A percentile compares a stretch with the other conserved stretches of the same genome.
Evolutionary conservation across 2,888 invertebrate genomes (phyloP).

Genomic region (Rapana venosa): DNA sequence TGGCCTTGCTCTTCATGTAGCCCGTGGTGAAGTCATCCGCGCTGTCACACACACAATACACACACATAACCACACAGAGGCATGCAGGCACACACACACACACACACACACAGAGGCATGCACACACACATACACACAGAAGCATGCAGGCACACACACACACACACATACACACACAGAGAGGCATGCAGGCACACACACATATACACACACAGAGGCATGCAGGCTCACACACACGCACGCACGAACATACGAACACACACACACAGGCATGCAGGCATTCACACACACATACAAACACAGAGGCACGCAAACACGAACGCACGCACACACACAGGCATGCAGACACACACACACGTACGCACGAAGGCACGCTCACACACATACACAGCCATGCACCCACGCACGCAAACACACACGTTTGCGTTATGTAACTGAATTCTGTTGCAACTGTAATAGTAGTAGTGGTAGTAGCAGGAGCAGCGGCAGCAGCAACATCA

Average conservation of each 20-base stretch:
- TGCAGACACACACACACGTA: neutral
- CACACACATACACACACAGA: neutral
- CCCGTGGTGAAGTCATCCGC: constrained; percentile 82
- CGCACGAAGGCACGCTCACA: neutral
- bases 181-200: too few relatives aligned
- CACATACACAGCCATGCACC: neutral
- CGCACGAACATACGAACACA: too few relatives aligned
- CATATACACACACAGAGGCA: too few relatives aligned
- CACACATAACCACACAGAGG: constrained; percentile 23
- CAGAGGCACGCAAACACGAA: too few relatives aligned
- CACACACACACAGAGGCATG: neutral
- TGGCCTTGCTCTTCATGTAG: constrained; percentile 82
- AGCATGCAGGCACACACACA: neutral
- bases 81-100: neutral
- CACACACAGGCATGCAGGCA: too few relatives aligned
- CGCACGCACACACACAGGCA: too few relatives aligned
- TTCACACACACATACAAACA: too few relatives aligned
- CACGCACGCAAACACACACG: neutral
- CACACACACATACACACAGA: constrained; percentile 1
- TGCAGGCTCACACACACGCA: too few relatives aligned
- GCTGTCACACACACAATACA: constrained; percentile 69
- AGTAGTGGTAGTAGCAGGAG: too few relatives aligned
- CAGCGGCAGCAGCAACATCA: too few relatives aligned
- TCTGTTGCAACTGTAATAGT: too few relatives aligned
- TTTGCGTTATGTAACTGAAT: too few relatives aligned